Percentiles rank a stretch among this genome's conserved stretches.
These are phyloP conservation scores for Chaetophractus vellerosus DNA, from an alignment of 2,797 vertebrate genomes.

Conservation along the genomic window DNA sequence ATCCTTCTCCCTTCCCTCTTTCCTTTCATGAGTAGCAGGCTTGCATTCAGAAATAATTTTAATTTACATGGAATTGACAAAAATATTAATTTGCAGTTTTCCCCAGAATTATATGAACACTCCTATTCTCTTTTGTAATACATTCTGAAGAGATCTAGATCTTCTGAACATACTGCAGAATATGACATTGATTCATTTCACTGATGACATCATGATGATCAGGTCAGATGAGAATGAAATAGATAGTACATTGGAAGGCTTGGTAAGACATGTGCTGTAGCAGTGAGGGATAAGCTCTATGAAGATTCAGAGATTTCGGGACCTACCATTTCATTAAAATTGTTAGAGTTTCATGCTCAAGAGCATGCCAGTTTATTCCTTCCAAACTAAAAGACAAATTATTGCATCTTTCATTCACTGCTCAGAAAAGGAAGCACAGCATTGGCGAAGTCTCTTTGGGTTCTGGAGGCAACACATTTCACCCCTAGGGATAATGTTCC, in stretches of 20 bases:
- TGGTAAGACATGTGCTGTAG: background rate
- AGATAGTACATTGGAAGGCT: background rate
- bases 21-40: background rate
- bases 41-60: background rate
- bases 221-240: background rate
- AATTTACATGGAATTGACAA: background rate
- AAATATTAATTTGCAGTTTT: constrained; percentile 4
- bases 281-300: background rate
- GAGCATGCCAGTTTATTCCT: background rate
- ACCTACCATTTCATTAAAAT: background rate
- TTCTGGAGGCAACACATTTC: background rate
- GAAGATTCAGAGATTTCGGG: background rate
- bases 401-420: background rate
- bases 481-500: background rate
- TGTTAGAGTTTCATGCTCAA: background rate
- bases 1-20: background rate
- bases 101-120: background rate
- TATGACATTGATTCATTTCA: background rate
- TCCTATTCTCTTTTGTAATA: background rate
- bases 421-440: background rate
- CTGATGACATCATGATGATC: background rate
- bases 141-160: background rate
- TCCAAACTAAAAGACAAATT: constrained; percentile 25
- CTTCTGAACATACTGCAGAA: background rate
- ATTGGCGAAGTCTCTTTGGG: background rate